phyloP scores from a whole-genome alignment of 2,113 vertebrate genomes.

The Aphelocoma coerulescens region DNA sequence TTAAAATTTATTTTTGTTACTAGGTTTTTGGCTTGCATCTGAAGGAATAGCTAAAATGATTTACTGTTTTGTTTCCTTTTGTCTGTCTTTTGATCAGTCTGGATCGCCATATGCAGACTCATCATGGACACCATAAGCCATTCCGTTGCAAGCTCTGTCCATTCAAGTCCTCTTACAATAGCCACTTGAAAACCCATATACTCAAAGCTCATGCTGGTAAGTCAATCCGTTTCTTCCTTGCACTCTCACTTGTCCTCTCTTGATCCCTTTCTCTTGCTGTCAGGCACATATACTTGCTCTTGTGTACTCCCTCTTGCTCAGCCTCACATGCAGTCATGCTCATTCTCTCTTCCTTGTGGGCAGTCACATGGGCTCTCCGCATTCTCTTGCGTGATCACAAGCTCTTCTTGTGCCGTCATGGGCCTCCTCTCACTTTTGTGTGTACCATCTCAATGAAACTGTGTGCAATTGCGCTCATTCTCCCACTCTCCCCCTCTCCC shows the following conservation, averaged over 20 bases:
- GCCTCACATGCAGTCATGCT: not conserved
- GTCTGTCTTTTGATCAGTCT: slow-evolving; percentile 72
- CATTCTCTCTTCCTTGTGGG: not conserved
- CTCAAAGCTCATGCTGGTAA: slow-evolving; percentile 90
- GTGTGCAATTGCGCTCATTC: not conserved
- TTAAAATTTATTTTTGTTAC: not conserved
- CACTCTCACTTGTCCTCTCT: not conserved
- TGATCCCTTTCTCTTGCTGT: not conserved
- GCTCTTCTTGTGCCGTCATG: not conserved
- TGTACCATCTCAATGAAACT: not conserved
- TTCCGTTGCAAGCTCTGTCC: slow-evolving; percentile 95
- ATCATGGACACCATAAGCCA: slow-evolving; percentile 93
- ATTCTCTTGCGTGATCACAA: not conserved
- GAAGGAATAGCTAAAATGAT: not conserved
- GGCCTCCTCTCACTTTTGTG: not conserved
- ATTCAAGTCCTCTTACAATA: slow-evolving; percentile 93
- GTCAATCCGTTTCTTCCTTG: not conserved
- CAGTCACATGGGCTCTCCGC: not conserved
- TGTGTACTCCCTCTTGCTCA: not conserved
- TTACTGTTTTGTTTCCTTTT: slow-evolving; percentile 20
- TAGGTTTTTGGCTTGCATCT: not conserved
- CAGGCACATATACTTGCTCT: not conserved
- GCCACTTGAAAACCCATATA: slow-evolving; percentile 90
- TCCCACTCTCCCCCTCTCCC: not conserved
- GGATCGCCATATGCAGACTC: slow-evolving; percentile 93